A percentile compares a stretch with the other conserved stretches of the same genome.
phyloP scores from a whole-genome alignment of 2,113 vertebrate genomes.

The Gasterosteus aculeatus region DNA sequence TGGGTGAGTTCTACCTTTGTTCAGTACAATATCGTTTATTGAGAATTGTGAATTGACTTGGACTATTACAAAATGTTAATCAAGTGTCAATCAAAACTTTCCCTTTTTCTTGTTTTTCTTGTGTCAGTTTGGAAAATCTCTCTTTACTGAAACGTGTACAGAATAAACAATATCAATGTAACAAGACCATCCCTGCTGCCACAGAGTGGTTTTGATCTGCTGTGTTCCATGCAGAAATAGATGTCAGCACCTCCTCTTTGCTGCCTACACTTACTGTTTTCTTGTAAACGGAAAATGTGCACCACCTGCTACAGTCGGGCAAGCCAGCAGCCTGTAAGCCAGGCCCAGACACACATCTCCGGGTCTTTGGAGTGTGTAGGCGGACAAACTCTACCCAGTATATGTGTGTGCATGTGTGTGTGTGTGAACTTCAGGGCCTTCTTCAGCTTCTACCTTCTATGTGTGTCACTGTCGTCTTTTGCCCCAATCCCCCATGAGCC shows the following conservation, averaged over 20 bases:
- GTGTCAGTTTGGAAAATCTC: conserved; percentile 13
- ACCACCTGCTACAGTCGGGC: conserved; percentile 73
- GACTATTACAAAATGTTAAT: background rate
- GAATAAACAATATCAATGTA: conserved; percentile 31
- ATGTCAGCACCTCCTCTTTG: conserved; percentile 71
- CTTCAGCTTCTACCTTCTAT: conserved; percentile 31
- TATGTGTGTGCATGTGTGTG: conserved; percentile 34
- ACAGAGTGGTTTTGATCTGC: conserved; percentile 45
- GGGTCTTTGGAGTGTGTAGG: conserved; percentile 64
- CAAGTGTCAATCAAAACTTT: background rate
- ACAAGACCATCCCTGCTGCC: conserved; percentile 35
- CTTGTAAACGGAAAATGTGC: conserved; percentile 73
- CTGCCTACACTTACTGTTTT: conserved; percentile 74
- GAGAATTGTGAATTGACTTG: conserved; percentile 10
- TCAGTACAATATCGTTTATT: background rate
- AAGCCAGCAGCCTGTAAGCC: conserved; percentile 71
- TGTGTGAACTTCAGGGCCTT: conserved; percentile 59
- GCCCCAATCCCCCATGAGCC: background rate
- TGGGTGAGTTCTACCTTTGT: background rate
- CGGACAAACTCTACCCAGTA: conserved; percentile 63
- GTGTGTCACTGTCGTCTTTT: conserved; percentile 17
- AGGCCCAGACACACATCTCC: conserved; percentile 70
- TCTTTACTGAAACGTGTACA: background rate
- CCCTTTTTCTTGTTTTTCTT: background rate
- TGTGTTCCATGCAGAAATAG: conserved; percentile 51